phyloP scores from a whole-genome alignment of 2,113 vertebrate genomes.

The Morone saxatilis region DNA sequence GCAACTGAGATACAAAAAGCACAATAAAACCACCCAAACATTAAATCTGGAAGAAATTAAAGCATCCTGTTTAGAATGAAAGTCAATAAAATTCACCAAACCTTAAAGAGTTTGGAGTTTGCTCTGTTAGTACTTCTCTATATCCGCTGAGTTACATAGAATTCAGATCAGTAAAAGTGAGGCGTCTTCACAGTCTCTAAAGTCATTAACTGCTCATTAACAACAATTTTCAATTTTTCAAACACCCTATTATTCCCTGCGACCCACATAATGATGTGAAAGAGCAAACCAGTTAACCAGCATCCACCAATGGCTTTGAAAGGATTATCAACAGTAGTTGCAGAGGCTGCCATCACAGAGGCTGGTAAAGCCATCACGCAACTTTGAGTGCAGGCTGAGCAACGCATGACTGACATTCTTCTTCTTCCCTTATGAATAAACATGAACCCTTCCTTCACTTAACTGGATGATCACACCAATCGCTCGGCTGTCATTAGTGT shows the following conservation, averaged over 20 bases:
- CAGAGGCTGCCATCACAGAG: not conserved
- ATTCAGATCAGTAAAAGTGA: not conserved
- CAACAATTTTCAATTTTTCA: not conserved
- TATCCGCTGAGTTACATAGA: not conserved
- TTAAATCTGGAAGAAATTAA: slow-evolving; percentile 42
- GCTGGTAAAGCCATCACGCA: not conserved
- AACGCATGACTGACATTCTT: not conserved
- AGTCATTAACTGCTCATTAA: slow-evolving; percentile 8
- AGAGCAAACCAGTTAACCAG: not conserved
- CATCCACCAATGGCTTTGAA: not conserved
- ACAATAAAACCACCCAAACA: slow-evolving; percentile 10
- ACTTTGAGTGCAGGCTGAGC: not conserved
- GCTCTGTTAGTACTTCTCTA: not conserved
- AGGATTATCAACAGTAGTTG: not conserved
- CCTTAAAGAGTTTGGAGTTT: not conserved
- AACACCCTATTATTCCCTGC: slow-evolving; percentile 10
- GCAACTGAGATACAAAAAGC: slow-evolving; percentile 8
- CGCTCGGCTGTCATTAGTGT: not conserved
- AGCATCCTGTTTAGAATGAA: slow-evolving; percentile 9
- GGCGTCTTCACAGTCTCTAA: not conserved
- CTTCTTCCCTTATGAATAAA: slow-evolving; percentile 6
- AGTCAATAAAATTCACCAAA: slow-evolving; percentile 18
- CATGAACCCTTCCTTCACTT: not conserved
- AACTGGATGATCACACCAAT: not conserved
- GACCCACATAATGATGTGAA: not conserved